Evolutionary conservation across 1,140 invertebrate species (phyloP).

Genomic region (Aricia agestis): DNA sequence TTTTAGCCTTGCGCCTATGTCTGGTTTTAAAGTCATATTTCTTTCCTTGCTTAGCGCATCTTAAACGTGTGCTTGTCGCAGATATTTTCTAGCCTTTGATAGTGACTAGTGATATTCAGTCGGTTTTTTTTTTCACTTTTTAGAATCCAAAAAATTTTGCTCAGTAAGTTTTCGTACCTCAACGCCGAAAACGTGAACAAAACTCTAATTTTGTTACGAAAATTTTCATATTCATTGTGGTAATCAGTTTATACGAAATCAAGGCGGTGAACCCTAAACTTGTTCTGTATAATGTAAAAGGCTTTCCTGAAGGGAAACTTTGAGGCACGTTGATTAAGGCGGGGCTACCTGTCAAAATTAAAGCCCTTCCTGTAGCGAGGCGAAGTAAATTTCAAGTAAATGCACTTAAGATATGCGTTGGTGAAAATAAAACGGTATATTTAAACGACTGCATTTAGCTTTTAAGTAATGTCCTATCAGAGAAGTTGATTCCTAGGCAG

Average conservation of each 20-base stretch:
- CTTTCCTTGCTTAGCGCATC: too few relatives aligned
- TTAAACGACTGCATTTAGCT: too few relatives aligned
- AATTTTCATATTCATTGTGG: not conserved
- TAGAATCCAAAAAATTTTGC: too few relatives aligned
- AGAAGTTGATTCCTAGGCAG: too few relatives aligned
- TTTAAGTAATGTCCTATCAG: too few relatives aligned
- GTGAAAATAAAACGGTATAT: too few relatives aligned
- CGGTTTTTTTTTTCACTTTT: too few relatives aligned
- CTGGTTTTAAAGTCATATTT: too few relatives aligned
- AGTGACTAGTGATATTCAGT: too few relatives aligned
- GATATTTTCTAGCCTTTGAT: too few relatives aligned
- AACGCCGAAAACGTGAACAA: not conserved
- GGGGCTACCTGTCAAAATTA: slow-evolving; percentile 1
- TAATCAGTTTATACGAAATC: not conserved
- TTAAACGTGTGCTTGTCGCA: too few relatives aligned
- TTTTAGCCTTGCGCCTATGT: not conserved
- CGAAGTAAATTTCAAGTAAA: not conserved
- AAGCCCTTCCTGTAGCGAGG: not conserved
- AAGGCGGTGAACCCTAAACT: not conserved
- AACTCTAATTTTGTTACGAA: not conserved
- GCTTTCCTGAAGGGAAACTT: not conserved
- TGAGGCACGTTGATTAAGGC: not conserved
- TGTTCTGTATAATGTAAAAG: not conserved
- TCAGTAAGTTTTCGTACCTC: too few relatives aligned
- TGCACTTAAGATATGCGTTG: not conserved